phyloP scores from a whole-genome alignment of 2,113 vertebrate species.

The Aphelocoma coerulescens region DNA sequence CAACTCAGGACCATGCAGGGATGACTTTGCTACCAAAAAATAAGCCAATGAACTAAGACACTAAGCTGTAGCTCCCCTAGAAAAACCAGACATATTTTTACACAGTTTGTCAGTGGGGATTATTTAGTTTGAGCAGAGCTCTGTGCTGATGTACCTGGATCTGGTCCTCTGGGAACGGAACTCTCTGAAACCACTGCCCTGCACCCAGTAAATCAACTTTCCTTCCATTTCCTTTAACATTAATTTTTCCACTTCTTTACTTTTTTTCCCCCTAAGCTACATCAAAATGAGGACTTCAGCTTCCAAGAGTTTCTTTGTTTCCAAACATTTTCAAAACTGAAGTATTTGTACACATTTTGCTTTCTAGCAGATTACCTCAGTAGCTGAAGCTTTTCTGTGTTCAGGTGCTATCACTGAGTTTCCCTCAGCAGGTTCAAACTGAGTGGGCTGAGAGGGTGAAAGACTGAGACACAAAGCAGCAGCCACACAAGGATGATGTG shows the following conservation, averaged over 20 bases:
- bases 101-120: neutral
- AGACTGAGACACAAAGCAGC: neutral
- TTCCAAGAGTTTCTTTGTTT: neutral
- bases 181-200: neutral
- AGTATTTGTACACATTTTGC: neutral
- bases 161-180: neutral
- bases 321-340: neutral
- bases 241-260: neutral
- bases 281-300: neutral
- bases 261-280: neutral
- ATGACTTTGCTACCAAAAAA: neutral
- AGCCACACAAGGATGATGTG: neutral
- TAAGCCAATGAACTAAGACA: neutral
- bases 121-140: neutral
- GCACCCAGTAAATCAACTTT: neutral
- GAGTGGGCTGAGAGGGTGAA: neutral
- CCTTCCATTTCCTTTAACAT: neutral
- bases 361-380: too few relatives aligned
- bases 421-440: neutral
- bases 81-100: neutral
- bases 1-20: neutral
- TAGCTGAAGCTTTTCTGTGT: neutral
- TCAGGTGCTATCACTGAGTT: rapidly evolving
- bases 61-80: neutral
- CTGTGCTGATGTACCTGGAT: neutral